Evolutionary conservation across 2,797 vertebrate species (phyloP).

Genomic region (Lycodopsis pacificus): DNA sequence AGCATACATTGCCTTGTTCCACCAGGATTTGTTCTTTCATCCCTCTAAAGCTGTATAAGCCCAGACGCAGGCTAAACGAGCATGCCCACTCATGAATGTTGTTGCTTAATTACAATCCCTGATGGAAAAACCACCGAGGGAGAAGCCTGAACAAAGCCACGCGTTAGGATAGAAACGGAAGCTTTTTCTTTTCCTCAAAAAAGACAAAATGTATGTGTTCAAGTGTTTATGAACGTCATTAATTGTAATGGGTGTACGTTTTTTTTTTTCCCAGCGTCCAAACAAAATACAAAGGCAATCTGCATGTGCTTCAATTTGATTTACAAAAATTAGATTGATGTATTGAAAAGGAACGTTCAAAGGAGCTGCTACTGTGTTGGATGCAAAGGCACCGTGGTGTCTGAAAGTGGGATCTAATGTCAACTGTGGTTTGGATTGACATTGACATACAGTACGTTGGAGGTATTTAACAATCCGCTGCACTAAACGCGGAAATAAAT

Average conservation of each 20-base stretch:
- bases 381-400: constrained; percentile 31
- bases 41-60: constrained; percentile 74
- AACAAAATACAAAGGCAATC: constrained; percentile 26
- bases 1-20: constrained; percentile 68
- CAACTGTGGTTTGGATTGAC: constrained; percentile 65
- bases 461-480: constrained; percentile 65
- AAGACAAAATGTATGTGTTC: constrained; percentile 54
- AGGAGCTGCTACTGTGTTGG: constrained; percentile 34
- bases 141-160: constrained; percentile 51
- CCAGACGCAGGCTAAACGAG: constrained; percentile 74
- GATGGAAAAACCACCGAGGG: constrained; percentile 74
- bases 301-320: constrained; percentile 42
- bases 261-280: neutral
- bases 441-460: constrained; percentile 68
- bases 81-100: constrained; percentile 80
- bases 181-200: constrained; percentile 19
- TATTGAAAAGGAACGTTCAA: constrained; percentile 26
- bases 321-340: constrained; percentile 49
- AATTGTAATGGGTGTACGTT: constrained; percentile 45
- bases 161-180: constrained; percentile 31
- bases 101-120: constrained; percentile 81
- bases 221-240: constrained; percentile 55
- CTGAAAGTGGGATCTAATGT: constrained; percentile 61
- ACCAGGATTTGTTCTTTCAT: constrained; percentile 79
- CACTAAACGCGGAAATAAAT: constrained; percentile 30